Conservation (phyloP, 2,113 vertebrate genomes). For the Rhipidura dahli region DNA sequence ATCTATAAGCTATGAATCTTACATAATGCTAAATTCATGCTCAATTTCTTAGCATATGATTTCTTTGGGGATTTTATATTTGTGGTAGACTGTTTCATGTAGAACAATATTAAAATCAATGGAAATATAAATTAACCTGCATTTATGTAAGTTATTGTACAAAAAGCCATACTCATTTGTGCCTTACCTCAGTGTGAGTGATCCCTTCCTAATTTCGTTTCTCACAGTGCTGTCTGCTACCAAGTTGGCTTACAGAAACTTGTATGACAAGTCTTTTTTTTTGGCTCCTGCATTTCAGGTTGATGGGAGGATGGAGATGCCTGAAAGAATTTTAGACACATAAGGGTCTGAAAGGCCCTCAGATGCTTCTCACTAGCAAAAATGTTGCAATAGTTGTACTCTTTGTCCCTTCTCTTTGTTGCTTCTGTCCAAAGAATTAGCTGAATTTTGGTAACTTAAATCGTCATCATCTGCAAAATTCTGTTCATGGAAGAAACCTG, state of each 20-base stretch:
- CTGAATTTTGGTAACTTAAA: neutral
- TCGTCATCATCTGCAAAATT: neutral
- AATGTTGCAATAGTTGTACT: fast-evolving
- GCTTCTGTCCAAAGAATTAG: neutral
- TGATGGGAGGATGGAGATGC: neutral
- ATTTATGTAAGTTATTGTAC: neutral
- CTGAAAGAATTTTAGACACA: neutral
- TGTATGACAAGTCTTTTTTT: neutral
- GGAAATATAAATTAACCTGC: neutral
- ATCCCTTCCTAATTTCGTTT: neutral
- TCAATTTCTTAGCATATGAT: neutral
- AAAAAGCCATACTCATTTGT: neutral
- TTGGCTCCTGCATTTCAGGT: neutral
- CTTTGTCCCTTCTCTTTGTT: neutral
- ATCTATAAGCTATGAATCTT: neutral
- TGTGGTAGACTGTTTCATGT: neutral
- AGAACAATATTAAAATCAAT: neutral
- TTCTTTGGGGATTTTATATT: neutral
- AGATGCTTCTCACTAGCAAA: neutral
- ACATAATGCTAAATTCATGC: neutral
- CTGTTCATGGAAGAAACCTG: neutral
- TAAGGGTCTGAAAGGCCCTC: neutral
- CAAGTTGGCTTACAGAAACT: neutral
- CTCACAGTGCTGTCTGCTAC: neutral
- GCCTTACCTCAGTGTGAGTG: neutral